Evolutionary conservation across 2,888 invertebrate genomes (phyloP).

Genomic region (Aleiodes alternator): DNA sequence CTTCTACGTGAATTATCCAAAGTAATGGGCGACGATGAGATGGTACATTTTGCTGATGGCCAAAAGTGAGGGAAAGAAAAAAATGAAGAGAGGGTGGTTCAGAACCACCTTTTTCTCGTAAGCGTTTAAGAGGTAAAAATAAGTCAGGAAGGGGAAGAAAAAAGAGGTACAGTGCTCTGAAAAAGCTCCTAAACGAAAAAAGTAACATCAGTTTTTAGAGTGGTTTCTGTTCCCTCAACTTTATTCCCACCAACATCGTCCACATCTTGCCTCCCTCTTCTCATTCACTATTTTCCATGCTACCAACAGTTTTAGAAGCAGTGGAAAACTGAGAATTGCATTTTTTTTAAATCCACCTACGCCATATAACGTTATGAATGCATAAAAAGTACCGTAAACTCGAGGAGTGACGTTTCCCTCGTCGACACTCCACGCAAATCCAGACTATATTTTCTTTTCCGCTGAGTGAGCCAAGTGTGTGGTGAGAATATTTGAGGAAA

Average conservation of each 20-base stretch:
- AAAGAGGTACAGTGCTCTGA: slow-evolving; percentile 42
- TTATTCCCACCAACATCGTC: background rate
- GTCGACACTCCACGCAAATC: slow-evolving; percentile 38
- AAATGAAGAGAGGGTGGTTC: slow-evolving; percentile 45
- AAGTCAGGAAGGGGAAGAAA: slow-evolving; percentile 2
- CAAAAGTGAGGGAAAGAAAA: slow-evolving; percentile 18
- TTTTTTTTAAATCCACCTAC: slow-evolving; percentile 37
- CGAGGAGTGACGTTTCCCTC: slow-evolving; percentile 45
- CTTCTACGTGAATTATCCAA: slow-evolving; percentile 24
- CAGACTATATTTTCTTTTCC: slow-evolving; percentile 31
- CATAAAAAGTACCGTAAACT: slow-evolving; percentile 66
- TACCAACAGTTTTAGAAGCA: slow-evolving; percentile 8
- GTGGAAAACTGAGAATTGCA: slow-evolving; percentile 3
- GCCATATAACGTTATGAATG: slow-evolving; percentile 68
- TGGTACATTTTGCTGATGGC: slow-evolving; percentile 32
- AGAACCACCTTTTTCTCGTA: slow-evolving; percentile 59
- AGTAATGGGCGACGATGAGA: slow-evolving; percentile 28
- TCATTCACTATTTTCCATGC: slow-evolving; percentile 25
- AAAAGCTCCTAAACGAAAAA: slow-evolving; percentile 56
- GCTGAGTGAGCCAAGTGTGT: slow-evolving; percentile 28
- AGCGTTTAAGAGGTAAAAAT: slow-evolving; percentile 60
- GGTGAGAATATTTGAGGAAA: slow-evolving; percentile 45
- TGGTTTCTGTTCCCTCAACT: slow-evolving; percentile 46
- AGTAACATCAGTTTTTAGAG: slow-evolving; percentile 55
- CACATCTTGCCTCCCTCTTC: background rate